phyloP scores from a whole-genome alignment of 2,113 vertebrate species.

The Petaurus breviceps region DNA sequence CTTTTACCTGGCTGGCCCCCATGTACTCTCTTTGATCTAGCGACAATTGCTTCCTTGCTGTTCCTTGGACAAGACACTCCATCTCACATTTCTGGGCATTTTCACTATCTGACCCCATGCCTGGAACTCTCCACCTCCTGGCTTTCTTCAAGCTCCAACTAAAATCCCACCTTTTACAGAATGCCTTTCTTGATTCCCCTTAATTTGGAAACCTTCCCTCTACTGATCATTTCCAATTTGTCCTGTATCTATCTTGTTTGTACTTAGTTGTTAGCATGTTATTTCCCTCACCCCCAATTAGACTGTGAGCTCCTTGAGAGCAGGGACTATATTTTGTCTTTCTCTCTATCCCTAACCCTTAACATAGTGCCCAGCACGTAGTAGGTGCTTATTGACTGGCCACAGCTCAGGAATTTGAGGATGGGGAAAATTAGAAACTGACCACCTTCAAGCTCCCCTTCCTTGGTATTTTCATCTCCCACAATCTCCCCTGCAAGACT shows the following conservation, averaged over 20 bases:
- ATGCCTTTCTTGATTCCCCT: neutral
- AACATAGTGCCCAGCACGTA: neutral
- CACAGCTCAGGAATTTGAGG: neutral
- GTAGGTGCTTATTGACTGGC: neutral
- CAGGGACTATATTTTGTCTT: neutral
- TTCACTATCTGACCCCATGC: neutral
- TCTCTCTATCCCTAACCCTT: neutral
- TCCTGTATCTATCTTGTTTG: neutral
- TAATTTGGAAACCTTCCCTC: neutral
- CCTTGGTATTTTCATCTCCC: neutral
- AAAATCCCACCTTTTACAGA: neutral
- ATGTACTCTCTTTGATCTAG: neutral
- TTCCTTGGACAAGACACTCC: neutral
- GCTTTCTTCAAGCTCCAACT: neutral
- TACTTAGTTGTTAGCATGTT: neutral
- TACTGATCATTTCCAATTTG: neutral
- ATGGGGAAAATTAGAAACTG: neutral
- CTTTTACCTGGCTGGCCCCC: neutral
- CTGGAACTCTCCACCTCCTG: neutral
- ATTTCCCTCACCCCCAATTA: neutral
- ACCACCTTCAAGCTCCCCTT: neutral
- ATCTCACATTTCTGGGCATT: neutral
- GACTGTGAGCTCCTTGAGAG: neutral
- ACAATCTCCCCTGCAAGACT: neutral
- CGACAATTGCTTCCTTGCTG: neutral